Evolutionary conservation across 2,888 invertebrate genomes (phyloP).

Genomic region (Synanthedon andrenaeformis): DNA sequence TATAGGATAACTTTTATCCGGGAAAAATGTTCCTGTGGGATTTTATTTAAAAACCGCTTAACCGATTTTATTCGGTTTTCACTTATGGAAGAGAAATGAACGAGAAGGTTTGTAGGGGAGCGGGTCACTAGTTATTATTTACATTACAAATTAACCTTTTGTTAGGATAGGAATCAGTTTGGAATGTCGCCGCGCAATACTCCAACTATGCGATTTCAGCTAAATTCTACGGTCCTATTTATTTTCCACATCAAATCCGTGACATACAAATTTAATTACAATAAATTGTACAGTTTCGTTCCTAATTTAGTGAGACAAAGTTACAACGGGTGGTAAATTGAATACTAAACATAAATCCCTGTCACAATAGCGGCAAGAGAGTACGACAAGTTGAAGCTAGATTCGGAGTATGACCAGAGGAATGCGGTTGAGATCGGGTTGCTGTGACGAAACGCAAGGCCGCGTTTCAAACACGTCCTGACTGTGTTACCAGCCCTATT

Average conservation of each 20-base stretch:
- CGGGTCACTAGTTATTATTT: too few relatives aligned
- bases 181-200: too few relatives aligned
- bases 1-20: too few relatives aligned
- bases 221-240: too few relatives aligned
- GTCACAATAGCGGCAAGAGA: slow-evolving; percentile 12
- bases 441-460: slow-evolving; percentile 33
- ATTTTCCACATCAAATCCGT: neutral
- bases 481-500: neutral
- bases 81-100: too few relatives aligned
- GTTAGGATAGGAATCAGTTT: too few relatives aligned
- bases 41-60: too few relatives aligned
- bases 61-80: too few relatives aligned
- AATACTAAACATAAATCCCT: neutral
- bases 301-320: neutral
- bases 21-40: too few relatives aligned
- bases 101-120: too few relatives aligned
- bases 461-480: slow-evolving; percentile 9
- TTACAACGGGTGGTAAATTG: neutral
- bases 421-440: slow-evolving; percentile 6
- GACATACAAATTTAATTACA: neutral
- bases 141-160: too few relatives aligned
- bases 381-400: slow-evolving; percentile 28
- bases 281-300: neutral
- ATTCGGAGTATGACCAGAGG: slow-evolving; percentile 12
- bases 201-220: too few relatives aligned